Evolutionary conservation across 2,888 invertebrate genomes (phyloP).

Genomic region (Tupiocoris notatus): DNA sequence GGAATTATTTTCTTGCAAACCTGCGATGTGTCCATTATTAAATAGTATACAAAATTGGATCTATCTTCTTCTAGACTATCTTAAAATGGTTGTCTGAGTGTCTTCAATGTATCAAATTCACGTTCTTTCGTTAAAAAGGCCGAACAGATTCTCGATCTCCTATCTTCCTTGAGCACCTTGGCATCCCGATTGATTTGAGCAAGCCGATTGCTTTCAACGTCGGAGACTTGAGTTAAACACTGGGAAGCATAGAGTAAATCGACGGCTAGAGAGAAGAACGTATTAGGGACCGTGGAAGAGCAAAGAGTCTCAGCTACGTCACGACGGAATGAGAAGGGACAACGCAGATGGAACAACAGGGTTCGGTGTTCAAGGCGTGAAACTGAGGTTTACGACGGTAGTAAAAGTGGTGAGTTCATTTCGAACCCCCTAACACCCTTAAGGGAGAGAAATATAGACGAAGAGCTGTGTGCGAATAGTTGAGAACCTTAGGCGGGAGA

Average conservation of each 20-base stretch:
- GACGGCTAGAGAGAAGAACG: neutral
- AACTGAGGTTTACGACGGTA: neutral
- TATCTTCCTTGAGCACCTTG: too few relatives aligned
- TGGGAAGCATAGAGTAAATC: neutral
- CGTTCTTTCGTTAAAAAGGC: too few relatives aligned
- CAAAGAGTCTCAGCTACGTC: neutral
- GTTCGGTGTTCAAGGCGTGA: neutral
- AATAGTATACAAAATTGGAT: too few relatives aligned
- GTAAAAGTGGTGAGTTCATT: neutral
- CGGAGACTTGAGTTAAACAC: neutral
- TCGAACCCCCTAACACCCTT: neutral
- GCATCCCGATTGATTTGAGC: neutral
- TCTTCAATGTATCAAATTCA: too few relatives aligned
- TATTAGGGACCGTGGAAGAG: neutral
- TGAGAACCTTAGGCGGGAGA: too few relatives aligned
- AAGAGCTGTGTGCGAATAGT: too few relatives aligned
- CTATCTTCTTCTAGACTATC: too few relatives aligned
- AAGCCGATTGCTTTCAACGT: neutral
- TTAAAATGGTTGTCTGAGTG: too few relatives aligned
- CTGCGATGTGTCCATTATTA: too few relatives aligned
- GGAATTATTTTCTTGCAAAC: too few relatives aligned
- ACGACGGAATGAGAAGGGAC: neutral
- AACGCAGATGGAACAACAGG: too few relatives aligned
- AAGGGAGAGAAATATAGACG: neutral
- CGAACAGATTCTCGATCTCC: too few relatives aligned